A percentile compares a stretch with the other conserved stretches of the same genome.
Conservation (phyloP, 1,140 invertebrate genomes). For the Phymorhynchus buccinoides region DNA sequence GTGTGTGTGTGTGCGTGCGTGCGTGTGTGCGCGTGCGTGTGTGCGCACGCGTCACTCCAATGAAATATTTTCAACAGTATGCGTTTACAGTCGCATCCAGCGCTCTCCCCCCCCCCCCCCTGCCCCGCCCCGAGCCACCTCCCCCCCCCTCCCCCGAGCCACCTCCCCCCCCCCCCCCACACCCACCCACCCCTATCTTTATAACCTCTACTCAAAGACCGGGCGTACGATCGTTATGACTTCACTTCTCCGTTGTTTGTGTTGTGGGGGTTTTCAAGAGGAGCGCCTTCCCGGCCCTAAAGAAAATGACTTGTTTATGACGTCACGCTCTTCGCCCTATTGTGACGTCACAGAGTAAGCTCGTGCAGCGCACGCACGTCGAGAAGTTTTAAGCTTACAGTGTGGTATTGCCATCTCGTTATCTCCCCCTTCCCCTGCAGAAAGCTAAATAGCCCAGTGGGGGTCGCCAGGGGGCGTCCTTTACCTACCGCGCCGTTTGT, state of each 20-base stretch:
- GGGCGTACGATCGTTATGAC: too few species aligned
- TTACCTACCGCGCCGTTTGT: constrained; percentile 37
- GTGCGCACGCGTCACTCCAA: constrained; percentile 5
- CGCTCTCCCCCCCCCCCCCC: background rate
- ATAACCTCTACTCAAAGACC: too few species aligned
- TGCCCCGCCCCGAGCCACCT: too few species aligned
- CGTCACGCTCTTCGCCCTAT: background rate
- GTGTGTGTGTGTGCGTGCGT: too few species aligned
- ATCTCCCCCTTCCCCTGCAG: constrained; percentile 33
- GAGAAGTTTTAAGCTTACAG: background rate
- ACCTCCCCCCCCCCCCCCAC: too few species aligned
- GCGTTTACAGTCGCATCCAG: constrained; percentile 24
- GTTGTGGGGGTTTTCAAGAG: background rate
- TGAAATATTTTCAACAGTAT: constrained; percentile 40
- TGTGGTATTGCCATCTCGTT: constrained; percentile 40
- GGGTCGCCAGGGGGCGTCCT: constrained; percentile 25
- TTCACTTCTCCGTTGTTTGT: constrained; percentile 2
- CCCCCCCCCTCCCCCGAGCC: too few species aligned
- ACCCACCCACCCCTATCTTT: too few species aligned
- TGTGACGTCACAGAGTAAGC: constrained; percentile 30
- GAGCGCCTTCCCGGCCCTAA: background rate
- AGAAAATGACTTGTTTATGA: background rate
- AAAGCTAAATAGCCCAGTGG: constrained; percentile 39
- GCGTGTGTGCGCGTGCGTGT: too few species aligned
- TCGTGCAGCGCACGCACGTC: background rate